Evolutionary conservation across 1,140 invertebrate genomes (phyloP).

Genomic region (Aethina tumida): DNA sequence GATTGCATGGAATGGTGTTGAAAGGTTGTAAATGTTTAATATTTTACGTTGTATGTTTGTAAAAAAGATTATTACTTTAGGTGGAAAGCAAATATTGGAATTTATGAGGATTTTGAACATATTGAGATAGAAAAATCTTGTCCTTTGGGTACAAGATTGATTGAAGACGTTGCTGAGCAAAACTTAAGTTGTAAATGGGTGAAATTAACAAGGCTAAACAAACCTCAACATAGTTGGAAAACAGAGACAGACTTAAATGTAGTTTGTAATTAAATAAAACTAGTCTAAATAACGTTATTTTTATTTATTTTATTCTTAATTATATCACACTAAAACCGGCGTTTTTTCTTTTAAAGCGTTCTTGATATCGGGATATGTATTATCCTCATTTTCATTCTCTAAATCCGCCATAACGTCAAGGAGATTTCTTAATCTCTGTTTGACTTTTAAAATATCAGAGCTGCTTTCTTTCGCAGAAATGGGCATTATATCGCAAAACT

Average conservation of each 20-base stretch:
- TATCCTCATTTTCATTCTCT: conserved; percentile 35
- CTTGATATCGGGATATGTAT: conserved; percentile 22
- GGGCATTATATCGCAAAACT: conserved; percentile 60
- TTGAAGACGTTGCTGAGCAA: conserved; percentile 40
- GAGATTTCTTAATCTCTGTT: conserved; percentile 43
- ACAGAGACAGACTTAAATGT: conserved; percentile 8
- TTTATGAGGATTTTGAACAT: conserved; percentile 40
- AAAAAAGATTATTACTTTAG: conserved; percentile 18
- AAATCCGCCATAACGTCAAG: conserved; percentile 44
- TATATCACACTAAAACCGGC: conserved; percentile 28
- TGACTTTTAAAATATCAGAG: conserved; percentile 43
- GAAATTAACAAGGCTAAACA: conserved; percentile 34
- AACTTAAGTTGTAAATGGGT: conserved; percentile 52
- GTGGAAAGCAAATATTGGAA: conserved; percentile 36
- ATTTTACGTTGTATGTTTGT: conserved; percentile 3
- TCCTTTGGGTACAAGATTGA: conserved; percentile 47
- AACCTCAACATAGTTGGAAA: conserved; percentile 15
- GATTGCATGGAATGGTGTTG: conserved; percentile 97
- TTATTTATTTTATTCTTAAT: conserved; percentile 8
- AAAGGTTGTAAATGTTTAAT: conserved; percentile 43
- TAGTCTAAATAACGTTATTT: not conserved
- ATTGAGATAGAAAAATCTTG: conserved; percentile 37
- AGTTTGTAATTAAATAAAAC: conserved; percentile 2
- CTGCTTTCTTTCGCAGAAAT: conserved; percentile 48
- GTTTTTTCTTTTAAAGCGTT: conserved; percentile 34